Evolutionary conservation across 2,888 invertebrate genomes (phyloP), one percentile per base, ranked within the genome.

Genomic region (Myathropa florea): DNA sequence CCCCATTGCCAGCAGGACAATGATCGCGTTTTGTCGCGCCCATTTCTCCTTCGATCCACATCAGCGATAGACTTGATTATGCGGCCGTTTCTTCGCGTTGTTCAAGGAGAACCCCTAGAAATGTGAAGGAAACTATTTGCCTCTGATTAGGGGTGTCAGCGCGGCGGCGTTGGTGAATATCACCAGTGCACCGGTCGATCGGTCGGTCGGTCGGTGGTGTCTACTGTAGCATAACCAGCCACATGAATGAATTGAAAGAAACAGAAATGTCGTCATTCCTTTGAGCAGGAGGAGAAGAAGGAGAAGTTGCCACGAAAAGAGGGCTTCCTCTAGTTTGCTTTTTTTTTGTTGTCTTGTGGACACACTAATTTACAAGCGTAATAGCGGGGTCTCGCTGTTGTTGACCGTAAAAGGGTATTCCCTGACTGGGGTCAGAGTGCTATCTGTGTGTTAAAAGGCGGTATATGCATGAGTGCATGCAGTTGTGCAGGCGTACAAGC

Each of bases 291-390:
- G 18, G 46, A 73, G 39, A 26, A 36, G 26, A 71, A 59, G 55
- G 36, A n/a, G 26, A 7, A 82, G 23, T 71, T 53, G 21, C 30
- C 46, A 76, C n/a, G n/a, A n/a, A n/a, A n/a, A n/a, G n/a, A n/a
- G n/a, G n/a, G n/a, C 64, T 73, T 80, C 70, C 70, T 70, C 63
- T 1, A 33, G 7, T n/a, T n/a, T 33, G 33, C 12, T 12, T 39
- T 63, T n/a, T 64, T 63, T 46, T 18, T 33, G n/a, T n/a, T n/a
- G n/a, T n/a, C n/a, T n/a, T 30, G 28, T 67, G 71, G 72, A 46
- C 46, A 85, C 81, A 77, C 81, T 85, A 82, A 85, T 85, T 77
- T 85, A 65, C 59, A 78, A 70, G 72, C 55, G 70, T 81, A 80
- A 85, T 85, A 71, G 81, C 33, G 30, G 81, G 77, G 60, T 28